Evolutionary conservation across 2,113 vertebrate genomes (phyloP), one percentile per base, ranked within the genome.

Genomic region (Zosterops lateralis): DNA sequence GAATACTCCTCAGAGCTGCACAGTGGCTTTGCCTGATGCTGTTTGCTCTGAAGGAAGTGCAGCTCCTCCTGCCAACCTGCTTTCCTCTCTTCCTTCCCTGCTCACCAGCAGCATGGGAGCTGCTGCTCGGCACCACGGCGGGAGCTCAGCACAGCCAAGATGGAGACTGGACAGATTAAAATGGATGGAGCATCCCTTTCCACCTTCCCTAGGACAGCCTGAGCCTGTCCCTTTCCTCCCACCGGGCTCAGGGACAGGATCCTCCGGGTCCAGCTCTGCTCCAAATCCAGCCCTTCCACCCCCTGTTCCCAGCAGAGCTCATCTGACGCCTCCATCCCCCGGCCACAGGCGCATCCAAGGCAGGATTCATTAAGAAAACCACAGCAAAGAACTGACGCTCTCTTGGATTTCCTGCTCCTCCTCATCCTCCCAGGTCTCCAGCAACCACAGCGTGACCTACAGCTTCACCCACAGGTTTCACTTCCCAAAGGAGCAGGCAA

Each of bases 331-430:
- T 76, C 65, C 91, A 24, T 10, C 87, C 77, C 92, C 74, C 29
- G 4, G 40, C 66, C 71, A 54, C 84, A 9, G 77, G 58, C 5
- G 1, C 28, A 31, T 72, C 87, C 48, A 82, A 91, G 17, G 53
- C 67, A 14, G 60, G 68, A 58, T 40, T 88, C 83, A 62, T 77
- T 70, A 92, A 42, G 42, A 36, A 90, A 96, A 92, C 90, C 92
- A 92, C 93, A 84, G 83, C 81, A 94, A 89, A 95, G 95, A 44
- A 17, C 47, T 7, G 44, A 73, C 18, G 5, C 77, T 50, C 28
- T 70, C 58, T 11, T 40, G 72, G 84, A 18, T 94, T 93, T 96
- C 89, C 94, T 83, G 71, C 83, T 78, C 75, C 56, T 75, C 83
- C 71, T 85, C 93, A 26, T 56, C 80, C 68, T 80, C 45, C 44